Percentiles rank a stretch among this genome's conserved stretches.
Evolutionary conservation across 2,888 invertebrate species (phyloP).

Genomic region (Calliphora vomitoria): DNA sequence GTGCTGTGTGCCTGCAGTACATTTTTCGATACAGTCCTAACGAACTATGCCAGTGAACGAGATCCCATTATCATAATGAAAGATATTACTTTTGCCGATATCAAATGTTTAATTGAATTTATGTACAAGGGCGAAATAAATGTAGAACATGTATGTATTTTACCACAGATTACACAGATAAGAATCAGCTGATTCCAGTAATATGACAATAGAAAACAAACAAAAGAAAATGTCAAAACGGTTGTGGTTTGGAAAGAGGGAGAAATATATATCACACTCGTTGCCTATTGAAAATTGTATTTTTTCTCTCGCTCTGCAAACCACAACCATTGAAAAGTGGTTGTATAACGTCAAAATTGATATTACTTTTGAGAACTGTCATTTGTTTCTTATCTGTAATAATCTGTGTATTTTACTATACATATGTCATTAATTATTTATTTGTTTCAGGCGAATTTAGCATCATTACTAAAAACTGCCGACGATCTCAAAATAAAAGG

Average conservation of each 20-base stretch:
- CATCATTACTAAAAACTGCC: conserved; percentile 94
- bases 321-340: too few relatives aligned
- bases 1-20: conserved; percentile 97
- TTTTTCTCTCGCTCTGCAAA: too few relatives aligned
- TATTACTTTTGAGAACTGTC: too few relatives aligned
- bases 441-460: conserved; percentile 90
- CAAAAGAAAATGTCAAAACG: too few relatives aligned
- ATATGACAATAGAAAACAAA: too few relatives aligned
- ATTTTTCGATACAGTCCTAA: conserved; percentile 94
- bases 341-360: too few relatives aligned
- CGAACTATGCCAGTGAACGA: conserved; percentile 90
- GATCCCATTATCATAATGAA: conserved; percentile 94
- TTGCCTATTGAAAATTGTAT: too few relatives aligned
- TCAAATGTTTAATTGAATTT: conserved; percentile 95
- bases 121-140: conserved; percentile 98
- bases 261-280: too few relatives aligned
- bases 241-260: too few relatives aligned
- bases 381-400: too few relatives aligned
- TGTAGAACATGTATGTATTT: conserved; percentile 93
- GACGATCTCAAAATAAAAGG: conserved; percentile 97
- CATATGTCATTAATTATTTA: not conserved
- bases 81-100: conserved; percentile 95
- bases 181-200: too few relatives aligned
- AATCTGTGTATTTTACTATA: conserved; percentile 85
- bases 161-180: too few relatives aligned